phyloP scores from a whole-genome alignment of 2,888 invertebrate genomes.

The Nomada flava region DNA sequence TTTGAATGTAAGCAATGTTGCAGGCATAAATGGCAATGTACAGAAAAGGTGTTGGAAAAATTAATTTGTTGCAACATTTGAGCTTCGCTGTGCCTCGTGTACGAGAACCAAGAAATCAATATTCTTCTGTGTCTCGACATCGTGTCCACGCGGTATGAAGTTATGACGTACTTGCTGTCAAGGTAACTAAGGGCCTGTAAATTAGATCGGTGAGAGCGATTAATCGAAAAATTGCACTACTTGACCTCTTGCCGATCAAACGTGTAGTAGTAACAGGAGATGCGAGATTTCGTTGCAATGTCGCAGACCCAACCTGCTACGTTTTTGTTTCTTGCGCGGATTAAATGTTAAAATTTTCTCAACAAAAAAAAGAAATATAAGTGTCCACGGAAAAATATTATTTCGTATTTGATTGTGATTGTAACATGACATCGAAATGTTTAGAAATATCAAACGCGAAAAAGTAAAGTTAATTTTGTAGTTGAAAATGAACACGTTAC shows the following conservation, averaged over 20 bases:
- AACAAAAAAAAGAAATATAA: no score
- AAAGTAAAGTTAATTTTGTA: no score
- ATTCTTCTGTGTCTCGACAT: conserved; percentile 54
- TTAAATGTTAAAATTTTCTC: no score
- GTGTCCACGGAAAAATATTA: no score
- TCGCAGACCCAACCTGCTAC: neutral
- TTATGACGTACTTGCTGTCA: conserved; percentile 63
- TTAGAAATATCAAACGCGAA: no score
- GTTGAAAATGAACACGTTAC: no score
- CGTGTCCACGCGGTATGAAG: conserved; percentile 48
- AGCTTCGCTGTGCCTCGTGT: conserved; percentile 38
- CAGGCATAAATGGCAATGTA: neutral
- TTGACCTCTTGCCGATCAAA: conserved; percentile 4
- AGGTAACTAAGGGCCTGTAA: conserved; percentile 55
- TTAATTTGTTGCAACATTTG: conserved; percentile 45
- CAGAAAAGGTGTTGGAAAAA: neutral
- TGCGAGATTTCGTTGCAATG: neutral
- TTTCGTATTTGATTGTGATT: no score
- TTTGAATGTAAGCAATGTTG: neutral
- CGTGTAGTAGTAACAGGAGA: neutral
- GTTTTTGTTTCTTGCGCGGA: neutral
- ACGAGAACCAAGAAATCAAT: conserved; percentile 62
- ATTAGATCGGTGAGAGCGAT: conserved; percentile 41
- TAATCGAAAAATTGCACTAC: conserved; percentile 57
- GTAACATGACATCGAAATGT: no score